Percentiles rank a stretch among this genome's conserved stretches.
Conservation (phyloP, 2,888 invertebrate species). For the Eupithecia pulchellata region DNA sequence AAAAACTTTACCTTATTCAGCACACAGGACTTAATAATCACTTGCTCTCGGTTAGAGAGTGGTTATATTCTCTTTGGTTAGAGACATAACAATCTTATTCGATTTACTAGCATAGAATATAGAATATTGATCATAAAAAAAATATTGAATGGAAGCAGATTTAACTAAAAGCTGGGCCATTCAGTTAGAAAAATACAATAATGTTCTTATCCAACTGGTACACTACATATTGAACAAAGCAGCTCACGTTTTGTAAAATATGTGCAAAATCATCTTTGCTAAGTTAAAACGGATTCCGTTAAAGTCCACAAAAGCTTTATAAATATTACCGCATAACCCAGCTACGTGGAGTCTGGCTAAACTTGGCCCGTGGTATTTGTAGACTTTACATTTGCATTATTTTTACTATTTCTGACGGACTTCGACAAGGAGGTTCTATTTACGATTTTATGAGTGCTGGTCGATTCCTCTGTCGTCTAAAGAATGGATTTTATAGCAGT, state of each 20-base stretch:
- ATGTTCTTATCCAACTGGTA: background rate
- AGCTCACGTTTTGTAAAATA: conserved; percentile 5
- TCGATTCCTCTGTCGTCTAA: too few species aligned
- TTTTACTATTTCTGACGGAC: background rate
- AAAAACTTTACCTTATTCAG: too few species aligned
- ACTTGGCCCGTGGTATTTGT: conserved; percentile 1
- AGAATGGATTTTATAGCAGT: too few species aligned
- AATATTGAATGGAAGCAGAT: background rate
- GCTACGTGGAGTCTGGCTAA: background rate
- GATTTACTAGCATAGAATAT: too few species aligned
- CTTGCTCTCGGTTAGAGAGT: too few species aligned
- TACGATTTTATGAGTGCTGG: too few species aligned
- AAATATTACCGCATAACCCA: background rate
- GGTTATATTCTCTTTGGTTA: too few species aligned
- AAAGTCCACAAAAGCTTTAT: conserved; percentile 11
- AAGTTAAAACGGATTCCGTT: background rate
- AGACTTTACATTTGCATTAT: background rate
- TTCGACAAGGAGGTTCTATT: too few species aligned
- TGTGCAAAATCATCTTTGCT: conserved; percentile 9
- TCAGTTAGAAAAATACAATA: background rate
- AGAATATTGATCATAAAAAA: too few species aligned
- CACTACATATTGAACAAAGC: background rate
- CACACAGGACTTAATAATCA: too few species aligned
- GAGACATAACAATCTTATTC: too few species aligned
- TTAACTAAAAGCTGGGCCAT: background rate